phyloP scores from a whole-genome alignment of 2,888 invertebrate species.

The Caenorhabditis afra region DNA sequence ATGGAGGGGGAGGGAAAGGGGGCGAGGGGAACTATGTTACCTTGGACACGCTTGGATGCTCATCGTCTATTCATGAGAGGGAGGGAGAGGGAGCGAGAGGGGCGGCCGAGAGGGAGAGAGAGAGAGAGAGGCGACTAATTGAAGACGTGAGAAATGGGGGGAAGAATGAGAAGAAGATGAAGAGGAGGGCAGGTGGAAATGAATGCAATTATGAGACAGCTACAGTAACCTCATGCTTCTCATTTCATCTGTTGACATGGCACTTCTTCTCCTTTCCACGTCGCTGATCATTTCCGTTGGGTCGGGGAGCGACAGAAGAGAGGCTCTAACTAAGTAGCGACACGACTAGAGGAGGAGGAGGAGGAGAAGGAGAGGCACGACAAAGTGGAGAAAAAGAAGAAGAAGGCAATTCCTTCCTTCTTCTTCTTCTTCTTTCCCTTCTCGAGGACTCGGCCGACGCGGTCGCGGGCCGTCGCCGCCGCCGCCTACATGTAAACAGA shows the following conservation, averaged over 20 bases:
- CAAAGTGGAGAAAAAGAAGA: constrained; percentile 33
- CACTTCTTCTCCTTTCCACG: neutral
- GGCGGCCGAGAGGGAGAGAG: neutral
- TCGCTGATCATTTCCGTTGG: neutral
- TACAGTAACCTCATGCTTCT: too few relatives aligned
- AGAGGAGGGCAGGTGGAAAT: neutral
- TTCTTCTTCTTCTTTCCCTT: constrained; percentile 26
- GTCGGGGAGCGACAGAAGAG: neutral
- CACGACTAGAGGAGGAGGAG: constrained; percentile 22
- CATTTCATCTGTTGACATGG: too few relatives aligned
- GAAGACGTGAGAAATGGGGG: constrained; percentile 5
- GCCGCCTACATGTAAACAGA: constrained; percentile 56
- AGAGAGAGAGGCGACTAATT: constrained; percentile 1
- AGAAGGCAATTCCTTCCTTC: constrained; percentile 45
- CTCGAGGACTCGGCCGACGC: neutral
- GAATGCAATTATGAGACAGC: constrained; percentile 18
- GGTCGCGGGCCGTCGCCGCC: neutral
- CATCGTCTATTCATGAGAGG: neutral
- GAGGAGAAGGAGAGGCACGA: neutral
- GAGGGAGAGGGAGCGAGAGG: neutral
- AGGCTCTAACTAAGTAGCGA: constrained; percentile 15
- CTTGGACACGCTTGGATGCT: constrained; percentile 47
- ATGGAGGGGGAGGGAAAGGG: constrained; percentile 6
- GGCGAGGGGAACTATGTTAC: constrained; percentile 31
- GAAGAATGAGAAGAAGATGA: constrained; percentile 5